Conservation (phyloP, 1,140 invertebrate genomes). For the Hylaeus anthracinus region DNA sequence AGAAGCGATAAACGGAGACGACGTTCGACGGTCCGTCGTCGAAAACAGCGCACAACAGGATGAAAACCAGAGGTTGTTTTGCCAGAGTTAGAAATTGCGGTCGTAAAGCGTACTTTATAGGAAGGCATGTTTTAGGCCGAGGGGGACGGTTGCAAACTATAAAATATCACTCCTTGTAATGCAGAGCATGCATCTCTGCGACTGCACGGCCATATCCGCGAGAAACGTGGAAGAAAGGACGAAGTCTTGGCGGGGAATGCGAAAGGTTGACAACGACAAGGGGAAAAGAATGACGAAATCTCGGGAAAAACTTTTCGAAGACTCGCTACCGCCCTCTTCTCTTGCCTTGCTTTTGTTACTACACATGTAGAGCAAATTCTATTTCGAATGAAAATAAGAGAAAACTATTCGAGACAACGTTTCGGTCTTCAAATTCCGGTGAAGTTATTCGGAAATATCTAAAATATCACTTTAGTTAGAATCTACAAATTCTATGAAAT, state of each 20-base stretch:
- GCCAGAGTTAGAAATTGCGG: slow-evolving; percentile 72
- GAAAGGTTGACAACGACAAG: slow-evolving; percentile 8
- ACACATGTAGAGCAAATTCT: no score
- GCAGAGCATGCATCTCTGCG: slow-evolving; percentile 68
- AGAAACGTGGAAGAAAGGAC: slow-evolving; percentile 31
- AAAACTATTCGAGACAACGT: no score
- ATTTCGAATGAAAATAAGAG: no score
- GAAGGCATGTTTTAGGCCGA: slow-evolving; percentile 48
- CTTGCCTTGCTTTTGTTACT: no score
- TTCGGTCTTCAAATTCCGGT: no score
- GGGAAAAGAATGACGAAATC: not conserved
- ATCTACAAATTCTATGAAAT: no score
- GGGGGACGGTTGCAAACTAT: slow-evolving; percentile 59
- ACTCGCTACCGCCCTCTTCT: not conserved
- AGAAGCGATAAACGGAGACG: not conserved
- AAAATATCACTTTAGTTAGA: no score
- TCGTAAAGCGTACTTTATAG: slow-evolving; percentile 73
- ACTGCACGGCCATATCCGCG: slow-evolving; percentile 1
- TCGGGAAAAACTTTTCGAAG: not conserved
- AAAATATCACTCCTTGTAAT: slow-evolving; percentile 76
- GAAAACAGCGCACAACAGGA: not conserved
- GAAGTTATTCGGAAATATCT: no score
- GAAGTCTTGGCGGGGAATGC: slow-evolving; percentile 18
- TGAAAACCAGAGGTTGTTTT: slow-evolving; percentile 40
- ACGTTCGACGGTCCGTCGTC: not conserved